Conservation (phyloP, 2,113 vertebrate species). For the Corydoras sp. region DNA sequence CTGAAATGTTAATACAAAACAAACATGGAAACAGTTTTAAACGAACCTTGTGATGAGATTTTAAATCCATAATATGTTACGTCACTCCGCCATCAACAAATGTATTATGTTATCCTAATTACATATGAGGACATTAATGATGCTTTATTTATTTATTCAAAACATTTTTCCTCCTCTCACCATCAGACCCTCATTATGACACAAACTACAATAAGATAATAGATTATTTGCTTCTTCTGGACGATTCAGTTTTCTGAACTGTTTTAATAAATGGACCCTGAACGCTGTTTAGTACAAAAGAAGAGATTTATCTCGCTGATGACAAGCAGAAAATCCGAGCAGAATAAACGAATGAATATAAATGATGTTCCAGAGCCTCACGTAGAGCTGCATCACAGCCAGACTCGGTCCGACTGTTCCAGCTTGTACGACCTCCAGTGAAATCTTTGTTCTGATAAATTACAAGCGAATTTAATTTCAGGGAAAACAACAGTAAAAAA, state of each 20-base stretch:
- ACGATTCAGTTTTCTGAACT: slow-evolving; percentile 52
- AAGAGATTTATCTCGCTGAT: slow-evolving; percentile 56
- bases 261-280: slow-evolving; percentile 49
- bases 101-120: no score
- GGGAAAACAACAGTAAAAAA: no score
- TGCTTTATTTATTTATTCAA: not conserved
- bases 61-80: no score
- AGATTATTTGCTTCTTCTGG: slow-evolving; percentile 42
- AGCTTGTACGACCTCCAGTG: not conserved
- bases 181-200: slow-evolving; percentile 16
- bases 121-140: no score
- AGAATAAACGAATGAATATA: slow-evolving; percentile 66
- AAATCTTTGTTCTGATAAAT: not conserved
- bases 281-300: slow-evolving; percentile 49
- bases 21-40: no score
- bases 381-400: slow-evolving; percentile 45
- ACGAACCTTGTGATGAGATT: no score
- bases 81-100: no score
- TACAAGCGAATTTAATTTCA: not conserved
- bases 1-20: no score
- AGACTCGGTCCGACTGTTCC: no score
- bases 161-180: not conserved
- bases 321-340: slow-evolving; percentile 72
- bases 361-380: slow-evolving; percentile 57
- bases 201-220: slow-evolving; percentile 32